Conservation (phyloP, 2,888 invertebrate genomes). For the Leptinotarsa peninsularis region DNA sequence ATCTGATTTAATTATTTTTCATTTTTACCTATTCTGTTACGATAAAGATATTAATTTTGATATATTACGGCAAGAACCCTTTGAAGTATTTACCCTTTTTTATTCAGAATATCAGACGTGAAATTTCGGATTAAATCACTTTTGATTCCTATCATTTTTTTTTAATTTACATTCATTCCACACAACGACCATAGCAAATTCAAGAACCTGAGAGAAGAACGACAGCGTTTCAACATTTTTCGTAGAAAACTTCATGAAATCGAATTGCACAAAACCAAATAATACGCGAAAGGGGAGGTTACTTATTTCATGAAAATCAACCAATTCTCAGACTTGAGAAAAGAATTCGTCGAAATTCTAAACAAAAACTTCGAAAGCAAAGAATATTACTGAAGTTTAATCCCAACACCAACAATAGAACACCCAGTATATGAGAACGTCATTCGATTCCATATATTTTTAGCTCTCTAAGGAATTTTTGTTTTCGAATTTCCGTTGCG, state of each 20-base stretch:
- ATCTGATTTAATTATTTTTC: no score
- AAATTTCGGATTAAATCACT: no score
- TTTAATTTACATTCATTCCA: neutral
- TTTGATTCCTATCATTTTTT: neutral
- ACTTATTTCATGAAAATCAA: conserved; percentile 33
- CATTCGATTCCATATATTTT: no score
- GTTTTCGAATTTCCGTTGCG: no score
- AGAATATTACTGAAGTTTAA: no score
- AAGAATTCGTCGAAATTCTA: conserved; percentile 26
- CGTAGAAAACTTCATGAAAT: conserved; percentile 29
- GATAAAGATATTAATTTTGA: neutral
- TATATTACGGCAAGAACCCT: neutral
- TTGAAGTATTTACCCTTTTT: no score
- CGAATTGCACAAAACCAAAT: conserved; percentile 38
- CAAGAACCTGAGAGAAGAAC: conserved; percentile 28
- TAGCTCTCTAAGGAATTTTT: no score
- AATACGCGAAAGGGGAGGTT: conserved; percentile 32
- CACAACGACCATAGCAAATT: conserved; percentile 34
- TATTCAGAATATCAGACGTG: no score
- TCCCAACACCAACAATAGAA: no score
- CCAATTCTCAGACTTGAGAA: conserved; percentile 34
- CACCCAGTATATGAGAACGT: no score
- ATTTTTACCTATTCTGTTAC: no score
- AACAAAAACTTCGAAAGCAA: neutral
- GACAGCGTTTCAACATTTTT: conserved; percentile 35